Evolutionary conservation across 2,888 invertebrate species (phyloP), one percentile per base, ranked within the genome.

Genomic region (Ommatoiulus sabulosus): DNA sequence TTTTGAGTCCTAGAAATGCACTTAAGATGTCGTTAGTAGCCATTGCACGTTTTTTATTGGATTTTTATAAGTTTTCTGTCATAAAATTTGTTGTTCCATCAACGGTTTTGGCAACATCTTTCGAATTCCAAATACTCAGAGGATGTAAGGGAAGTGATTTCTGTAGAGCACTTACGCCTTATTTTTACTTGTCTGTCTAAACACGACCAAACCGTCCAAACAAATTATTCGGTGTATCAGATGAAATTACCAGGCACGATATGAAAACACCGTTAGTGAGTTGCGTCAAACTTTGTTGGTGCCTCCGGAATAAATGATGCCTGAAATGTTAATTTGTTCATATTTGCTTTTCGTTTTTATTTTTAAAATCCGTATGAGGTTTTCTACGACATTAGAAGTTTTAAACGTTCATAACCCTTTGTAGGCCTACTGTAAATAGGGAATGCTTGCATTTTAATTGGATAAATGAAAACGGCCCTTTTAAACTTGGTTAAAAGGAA

Each of bases 51-150:
- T 63, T n/a, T 63, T 63, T 63, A 63, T 63, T n/a, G 63, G 63
- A 63, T 63, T 63, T 63, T 63, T 63, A 63, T 63, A 17, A 17
- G 12, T 63, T 63, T 63, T 63, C 63, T n/a, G n/a, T n/a, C 63
- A 63, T 63, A 63, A 63, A 63, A 63, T n/a, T 5, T 15, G 63
- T 12, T 46, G 46, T 63, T 63, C n/a, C 63, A 63, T 63, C 63
- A 63, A 63, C 17, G 63, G n/a, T 63, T 63, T 63, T 63, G 63
- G 63, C 63, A 63, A 63, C 63, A 63, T 63, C n/a, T n/a, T 63
- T 63, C 63, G n/a, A 63, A 63, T 63, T n/a, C 63, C 63, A n/a
- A 63, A 63, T n/a, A n/a, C 63, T 63, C 63, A 63, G n/a, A 63
- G 63, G 63, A 63, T 63, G 63, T 63, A 63, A 63, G 63, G 1